phyloP scores from a whole-genome alignment of 1,140 invertebrate genomes.

The Drosophila dunni region DNA sequence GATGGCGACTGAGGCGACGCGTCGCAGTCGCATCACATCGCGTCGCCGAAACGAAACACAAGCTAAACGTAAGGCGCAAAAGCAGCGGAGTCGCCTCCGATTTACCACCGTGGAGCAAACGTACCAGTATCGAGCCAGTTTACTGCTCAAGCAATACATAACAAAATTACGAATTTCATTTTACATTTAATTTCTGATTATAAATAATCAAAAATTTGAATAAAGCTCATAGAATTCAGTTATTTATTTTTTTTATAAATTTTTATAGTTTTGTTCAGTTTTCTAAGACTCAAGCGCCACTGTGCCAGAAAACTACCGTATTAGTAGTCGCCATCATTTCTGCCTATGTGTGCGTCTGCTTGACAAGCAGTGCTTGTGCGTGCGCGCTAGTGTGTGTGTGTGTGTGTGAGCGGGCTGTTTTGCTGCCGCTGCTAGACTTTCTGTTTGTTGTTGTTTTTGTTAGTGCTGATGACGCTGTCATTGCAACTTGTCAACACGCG shows the following conservation, averaged over 20 bases:
- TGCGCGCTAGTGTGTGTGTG: not conserved
- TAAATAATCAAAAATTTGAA: too few species aligned
- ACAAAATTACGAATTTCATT: too few species aligned
- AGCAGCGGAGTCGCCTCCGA: slow-evolving; percentile 17
- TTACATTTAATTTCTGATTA: too few species aligned
- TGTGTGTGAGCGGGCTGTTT: slow-evolving; percentile 18
- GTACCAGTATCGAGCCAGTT: not conserved
- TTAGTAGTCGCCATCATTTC: slow-evolving; percentile 13
- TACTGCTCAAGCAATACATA: not conserved
- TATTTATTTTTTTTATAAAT: too few species aligned
- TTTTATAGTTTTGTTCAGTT: too few species aligned
- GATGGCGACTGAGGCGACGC: slow-evolving; percentile 25
- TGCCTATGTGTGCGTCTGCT: slow-evolving; percentile 14
- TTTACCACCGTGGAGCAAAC: slow-evolving; percentile 13
- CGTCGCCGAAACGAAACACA: slow-evolving; percentile 15
- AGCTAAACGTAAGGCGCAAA: slow-evolving; percentile 20
- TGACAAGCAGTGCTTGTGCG: not conserved
- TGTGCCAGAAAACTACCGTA: slow-evolving; percentile 31
- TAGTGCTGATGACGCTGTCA: slow-evolving; percentile 38
- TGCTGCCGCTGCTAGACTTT: slow-evolving; percentile 29
- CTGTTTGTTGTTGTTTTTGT: slow-evolving; percentile 33
- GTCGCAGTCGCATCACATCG: too few species aligned
- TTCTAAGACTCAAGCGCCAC: not conserved
- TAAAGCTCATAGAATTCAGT: too few species aligned
- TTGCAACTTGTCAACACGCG: slow-evolving; percentile 53